Evolutionary conservation across 1,140 invertebrate genomes (phyloP), one percentile per base, ranked within the genome.

Genomic region (Lanistes nyassanus): DNA sequence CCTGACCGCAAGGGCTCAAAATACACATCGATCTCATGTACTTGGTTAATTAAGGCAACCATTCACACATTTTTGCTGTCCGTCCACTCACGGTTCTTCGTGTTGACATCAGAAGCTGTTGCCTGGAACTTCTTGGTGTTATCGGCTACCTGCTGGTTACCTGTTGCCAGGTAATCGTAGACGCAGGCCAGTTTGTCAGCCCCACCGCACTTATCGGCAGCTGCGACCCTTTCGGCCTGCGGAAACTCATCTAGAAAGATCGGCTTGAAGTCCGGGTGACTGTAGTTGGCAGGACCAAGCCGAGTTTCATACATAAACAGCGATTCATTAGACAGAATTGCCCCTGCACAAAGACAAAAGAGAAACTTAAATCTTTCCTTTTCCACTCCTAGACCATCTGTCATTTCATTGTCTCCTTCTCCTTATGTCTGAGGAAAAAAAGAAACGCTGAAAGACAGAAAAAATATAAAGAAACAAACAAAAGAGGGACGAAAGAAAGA

Each of bases 101-200:
- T 37, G 23, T 56, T 37, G 19, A 36, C 60, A 16, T 73, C 37
- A 1, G 21, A 21, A 58, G 71, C 71, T 9, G 39, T 47, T 26
- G 56, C 13, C 51, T 62, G 29, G 23, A 39, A 16, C 23, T 73
- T 6, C 37, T 62, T 73, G 29, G 55, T 73, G 29, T 29, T 37
- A 5, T 62, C 29, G 6, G 71, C 55, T 34, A 73, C 34, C 26
- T 29, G 31, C 23, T 31, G 16, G 34, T 56, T 62, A 19, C 71
- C 71, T 16, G 71, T 73, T 16, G 36, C 71, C 16, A 73, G 21
- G 31, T 23, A 73, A 36, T 73, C 71, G 39, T 73, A 73, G 55
- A 73, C 39, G 39, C 71, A 73, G n/a, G 55, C 71, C n/a, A 62
- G 13, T 21, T 56, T 56, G 34, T 73, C 39, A 23, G 29, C 62